Conservation (phyloP, 2,797 vertebrate genomes). For the Halcyon leucocephala region DNA sequence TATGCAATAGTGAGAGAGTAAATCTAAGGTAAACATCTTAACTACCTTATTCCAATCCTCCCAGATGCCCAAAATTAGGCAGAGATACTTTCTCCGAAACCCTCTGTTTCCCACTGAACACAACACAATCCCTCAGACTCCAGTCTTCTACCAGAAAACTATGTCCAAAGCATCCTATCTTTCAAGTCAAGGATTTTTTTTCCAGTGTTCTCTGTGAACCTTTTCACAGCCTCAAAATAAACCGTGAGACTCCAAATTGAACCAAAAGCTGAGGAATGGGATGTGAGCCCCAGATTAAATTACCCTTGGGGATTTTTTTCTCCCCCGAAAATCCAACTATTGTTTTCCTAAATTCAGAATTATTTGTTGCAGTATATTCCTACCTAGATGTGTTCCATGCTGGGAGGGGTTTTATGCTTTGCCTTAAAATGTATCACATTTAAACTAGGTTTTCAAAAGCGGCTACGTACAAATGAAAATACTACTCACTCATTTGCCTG, state of each 20-base stretch:
- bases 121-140: not conserved
- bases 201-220: not conserved
- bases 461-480: constrained; percentile 19
- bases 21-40: not conserved
- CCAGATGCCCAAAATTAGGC: not conserved
- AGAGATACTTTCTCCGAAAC: not conserved
- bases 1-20: not conserved
- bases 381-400: not conserved
- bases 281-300: not conserved
- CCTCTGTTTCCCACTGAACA: not conserved
- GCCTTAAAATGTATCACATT: not conserved
- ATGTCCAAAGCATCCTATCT: not conserved
- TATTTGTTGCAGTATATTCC: not conserved
- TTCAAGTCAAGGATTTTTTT: not conserved
- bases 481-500: not conserved
- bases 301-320: not conserved
- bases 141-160: not conserved
- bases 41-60: not conserved
- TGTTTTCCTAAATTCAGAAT: not conserved
- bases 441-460: not conserved
- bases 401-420: not conserved
- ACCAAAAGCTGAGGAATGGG: not conserved
- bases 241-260: not conserved
- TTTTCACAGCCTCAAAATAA: not conserved
- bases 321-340: not conserved